A percentile compares a stretch with the other conserved stretches of the same genome.
These are phyloP conservation scores for Bombylius discolor DNA, from an alignment of 2,888 invertebrate genomes.

Conservation along the genomic window DNA sequence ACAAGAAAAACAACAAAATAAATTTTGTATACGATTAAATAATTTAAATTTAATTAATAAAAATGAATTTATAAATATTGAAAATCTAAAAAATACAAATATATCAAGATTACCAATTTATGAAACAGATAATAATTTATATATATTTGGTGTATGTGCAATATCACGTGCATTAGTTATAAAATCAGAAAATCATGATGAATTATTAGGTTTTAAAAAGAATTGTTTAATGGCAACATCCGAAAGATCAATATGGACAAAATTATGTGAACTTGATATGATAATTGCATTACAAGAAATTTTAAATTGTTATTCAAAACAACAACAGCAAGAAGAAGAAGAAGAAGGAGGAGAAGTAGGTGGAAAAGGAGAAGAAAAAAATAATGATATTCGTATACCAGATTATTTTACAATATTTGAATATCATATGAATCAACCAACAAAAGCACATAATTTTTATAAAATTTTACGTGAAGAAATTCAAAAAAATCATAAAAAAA, in stretches of 20 bases:
- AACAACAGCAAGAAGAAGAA: conserved; percentile 4
- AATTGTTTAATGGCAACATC: conserved; percentile 71
- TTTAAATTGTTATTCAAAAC: conserved; percentile 21
- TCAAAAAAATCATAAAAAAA: conserved; percentile 30
- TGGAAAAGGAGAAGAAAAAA: background rate
- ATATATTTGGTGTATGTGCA: conserved; percentile 66
- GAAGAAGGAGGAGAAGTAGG: too few relatives aligned
- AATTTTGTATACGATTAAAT: too few relatives aligned
- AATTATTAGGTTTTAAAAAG: conserved; percentile 62
- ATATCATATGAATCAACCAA: conserved; percentile 68
- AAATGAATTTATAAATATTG: background rate
- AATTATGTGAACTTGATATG: conserved; percentile 79
- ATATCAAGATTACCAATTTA: conserved; percentile 49
- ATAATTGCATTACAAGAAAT: conserved; percentile 45
- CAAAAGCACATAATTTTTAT: conserved; percentile 72
- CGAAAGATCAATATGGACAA: conserved; percentile 79
- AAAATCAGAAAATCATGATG: conserved; percentile 22
- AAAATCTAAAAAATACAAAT: background rate
- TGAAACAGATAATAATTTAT: conserved; percentile 42
- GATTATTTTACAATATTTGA: conserved; percentile 65
- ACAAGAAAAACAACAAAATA: too few relatives aligned
- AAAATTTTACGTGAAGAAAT: conserved; percentile 50
- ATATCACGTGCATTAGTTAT: conserved; percentile 51
- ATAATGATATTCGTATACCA: conserved; percentile 42
- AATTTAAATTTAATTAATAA: too few relatives aligned